phyloP scores from a whole-genome alignment of 2,113 vertebrate genomes.

The Solenodon paradoxus region DNA sequence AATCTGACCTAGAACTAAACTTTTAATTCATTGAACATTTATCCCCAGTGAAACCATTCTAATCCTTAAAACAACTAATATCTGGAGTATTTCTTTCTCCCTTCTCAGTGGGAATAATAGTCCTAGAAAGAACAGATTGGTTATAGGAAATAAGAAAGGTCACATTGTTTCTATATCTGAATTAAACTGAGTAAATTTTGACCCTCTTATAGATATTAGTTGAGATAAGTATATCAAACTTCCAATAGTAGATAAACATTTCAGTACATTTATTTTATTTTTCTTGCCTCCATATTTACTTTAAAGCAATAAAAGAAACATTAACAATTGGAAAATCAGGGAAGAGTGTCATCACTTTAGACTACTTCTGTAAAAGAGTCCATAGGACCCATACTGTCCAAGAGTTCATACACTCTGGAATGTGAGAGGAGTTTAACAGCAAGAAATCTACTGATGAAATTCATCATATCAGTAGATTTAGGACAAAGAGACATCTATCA shows the following conservation, averaged over 20 bases:
- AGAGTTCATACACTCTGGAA: background rate
- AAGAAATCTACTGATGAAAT: background rate
- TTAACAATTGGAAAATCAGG: background rate
- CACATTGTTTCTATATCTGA: background rate
- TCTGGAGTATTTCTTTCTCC: background rate
- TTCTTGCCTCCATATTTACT: background rate
- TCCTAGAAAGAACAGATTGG: background rate
- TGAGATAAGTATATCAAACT: background rate
- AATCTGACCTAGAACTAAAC: background rate
- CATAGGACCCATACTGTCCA: background rate
- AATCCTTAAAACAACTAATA: background rate
- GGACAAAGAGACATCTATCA: background rate
- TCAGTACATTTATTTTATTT: background rate
- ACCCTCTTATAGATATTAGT: background rate
- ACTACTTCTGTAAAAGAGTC: background rate
- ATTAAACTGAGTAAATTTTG: background rate
- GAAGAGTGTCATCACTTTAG: background rate
- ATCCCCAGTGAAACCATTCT: background rate
- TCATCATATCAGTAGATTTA: background rate
- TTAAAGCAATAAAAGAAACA: background rate
- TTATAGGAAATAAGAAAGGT: background rate
- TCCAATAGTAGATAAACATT: background rate
- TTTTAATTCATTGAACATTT: background rate
- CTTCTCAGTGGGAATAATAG: background rate
- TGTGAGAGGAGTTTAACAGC: background rate